Base-by-base conservation (phyloP, 2,797 vertebrate species). In the Lepus oiostolus region DNA sequence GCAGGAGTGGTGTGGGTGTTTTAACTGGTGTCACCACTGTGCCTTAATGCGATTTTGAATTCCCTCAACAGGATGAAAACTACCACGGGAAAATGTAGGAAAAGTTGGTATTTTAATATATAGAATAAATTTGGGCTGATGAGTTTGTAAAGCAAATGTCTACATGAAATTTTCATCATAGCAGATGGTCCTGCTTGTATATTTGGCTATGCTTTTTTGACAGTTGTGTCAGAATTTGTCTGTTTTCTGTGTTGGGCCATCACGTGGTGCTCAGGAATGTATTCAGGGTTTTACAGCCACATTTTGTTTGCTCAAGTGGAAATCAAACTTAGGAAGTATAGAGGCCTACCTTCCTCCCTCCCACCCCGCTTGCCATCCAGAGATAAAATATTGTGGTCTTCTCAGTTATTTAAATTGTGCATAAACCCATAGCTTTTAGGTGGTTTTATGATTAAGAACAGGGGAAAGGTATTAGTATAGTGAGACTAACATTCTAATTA, bases 81-180 rank as follows among this genome's bases (percentile, higher is more conserved):
- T 30, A 88, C 75, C 89, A 84, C 35, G 60, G 74, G 77, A 93
- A 85, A 92, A 79, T 26, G 70, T 13, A 89, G 13, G n/a, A 82
- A 83, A 92, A 85, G 2, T 71, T 91, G 76, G 5, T 70, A 2
- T 90, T 76, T 90, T 60, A n/a, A 54, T 35, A 67, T 1, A 22
- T 47, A 60, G 38, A 68, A 14, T 74, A 38, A 35, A 90, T 80
- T 74, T 93, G 35, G 14, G 32, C 52, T 93, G 35, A 72, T 88
- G 38, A 12, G 13, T 80, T 90, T 95, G 77, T 94, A 89, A 94
- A 79, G 32, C 58, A 84, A n/a, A 32, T 79, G 28, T 88, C 50
- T 89, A 38, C 30, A 70, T 76, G 28, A 77, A 47, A 50, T 83
- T 94, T 81, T 79, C 28, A 74, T 83, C 91, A 16, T 65, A 68